phyloP scores from a whole-genome alignment of 2,113 vertebrate genomes.

The Lophius piscatorius region DNA sequence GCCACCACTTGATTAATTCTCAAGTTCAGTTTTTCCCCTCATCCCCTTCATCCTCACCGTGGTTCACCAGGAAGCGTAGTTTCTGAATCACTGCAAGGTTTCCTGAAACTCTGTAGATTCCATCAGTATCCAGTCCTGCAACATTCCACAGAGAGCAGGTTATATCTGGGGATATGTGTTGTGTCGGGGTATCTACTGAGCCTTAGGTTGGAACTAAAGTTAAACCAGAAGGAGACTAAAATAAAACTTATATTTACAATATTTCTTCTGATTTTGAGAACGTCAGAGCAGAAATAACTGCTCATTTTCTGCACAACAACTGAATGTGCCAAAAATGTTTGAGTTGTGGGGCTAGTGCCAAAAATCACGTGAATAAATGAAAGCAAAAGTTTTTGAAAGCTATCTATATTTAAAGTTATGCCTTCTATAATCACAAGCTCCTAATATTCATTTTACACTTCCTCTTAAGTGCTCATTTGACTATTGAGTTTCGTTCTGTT shows the following conservation, averaged over 20 bases:
- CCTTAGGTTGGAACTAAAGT: too few relatives aligned
- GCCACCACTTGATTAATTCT: not conserved
- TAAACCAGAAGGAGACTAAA: too few relatives aligned
- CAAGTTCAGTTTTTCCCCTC: not conserved
- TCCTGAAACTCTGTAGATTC: slow-evolving; percentile 92
- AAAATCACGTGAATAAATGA: too few relatives aligned
- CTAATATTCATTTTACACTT: too few relatives aligned
- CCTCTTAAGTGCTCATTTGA: too few relatives aligned
- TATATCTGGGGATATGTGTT: not conserved
- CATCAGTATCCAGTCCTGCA: slow-evolving; percentile 88
- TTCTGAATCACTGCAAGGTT: slow-evolving; percentile 94
- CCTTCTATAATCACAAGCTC: too few relatives aligned
- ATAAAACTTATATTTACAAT: too few relatives aligned
- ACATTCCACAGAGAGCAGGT: slow-evolving; percentile 1
- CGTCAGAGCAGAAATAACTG: not conserved
- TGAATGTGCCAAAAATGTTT: not conserved
- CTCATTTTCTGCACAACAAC: slow-evolving; percentile 38
- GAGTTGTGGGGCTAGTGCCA: too few relatives aligned
- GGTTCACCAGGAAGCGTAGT: slow-evolving; percentile 89
- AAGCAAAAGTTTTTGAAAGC: too few relatives aligned
- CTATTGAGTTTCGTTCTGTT: too few relatives aligned
- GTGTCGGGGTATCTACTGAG: too few relatives aligned
- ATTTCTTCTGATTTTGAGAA: not conserved
- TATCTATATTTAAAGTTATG: too few relatives aligned
- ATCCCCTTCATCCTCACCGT: slow-evolving; percentile 78